Conservation (phyloP, 2,888 invertebrate genomes). For the Parnassius smintheus region DNA sequence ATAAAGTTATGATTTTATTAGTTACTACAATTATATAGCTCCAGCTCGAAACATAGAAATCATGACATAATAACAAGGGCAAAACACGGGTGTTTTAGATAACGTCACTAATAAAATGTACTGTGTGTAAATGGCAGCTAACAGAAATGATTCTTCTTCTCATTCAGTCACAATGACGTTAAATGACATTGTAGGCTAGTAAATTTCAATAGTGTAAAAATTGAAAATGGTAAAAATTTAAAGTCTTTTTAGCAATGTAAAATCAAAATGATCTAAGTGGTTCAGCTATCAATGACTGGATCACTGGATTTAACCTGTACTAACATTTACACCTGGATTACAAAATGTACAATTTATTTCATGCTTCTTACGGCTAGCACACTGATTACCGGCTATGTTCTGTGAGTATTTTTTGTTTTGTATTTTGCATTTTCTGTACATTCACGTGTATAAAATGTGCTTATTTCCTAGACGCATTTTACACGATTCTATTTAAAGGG, state of each 20-base stretch:
- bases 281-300: slow-evolving; percentile 52
- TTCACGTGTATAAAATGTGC: no score
- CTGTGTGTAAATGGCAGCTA: slow-evolving; percentile 12
- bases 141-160: neutral
- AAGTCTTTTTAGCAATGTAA: slow-evolving; percentile 38
- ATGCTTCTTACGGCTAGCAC: slow-evolving; percentile 53
- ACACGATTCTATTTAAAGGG: no score
- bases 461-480: no score
- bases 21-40: no score
- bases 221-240: slow-evolving; percentile 26
- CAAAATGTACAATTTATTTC: slow-evolving; percentile 54
- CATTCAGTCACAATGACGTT: slow-evolving; percentile 11
- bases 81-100: no score
- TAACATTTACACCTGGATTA: slow-evolving; percentile 54
- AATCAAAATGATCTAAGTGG: slow-evolving; percentile 27
- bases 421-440: no score
- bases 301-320: slow-evolving; percentile 49
- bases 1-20: no score
- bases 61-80: no score
- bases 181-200: slow-evolving; percentile 14
- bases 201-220: slow-evolving; percentile 15
- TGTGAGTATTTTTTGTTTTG: slow-evolving; percentile 48
- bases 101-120: no score
- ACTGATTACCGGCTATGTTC: slow-evolving; percentile 50
- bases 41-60: no score